Conservation (phyloP, 2,797 vertebrate genomes). For the Rhodeus uyekii region DNA sequence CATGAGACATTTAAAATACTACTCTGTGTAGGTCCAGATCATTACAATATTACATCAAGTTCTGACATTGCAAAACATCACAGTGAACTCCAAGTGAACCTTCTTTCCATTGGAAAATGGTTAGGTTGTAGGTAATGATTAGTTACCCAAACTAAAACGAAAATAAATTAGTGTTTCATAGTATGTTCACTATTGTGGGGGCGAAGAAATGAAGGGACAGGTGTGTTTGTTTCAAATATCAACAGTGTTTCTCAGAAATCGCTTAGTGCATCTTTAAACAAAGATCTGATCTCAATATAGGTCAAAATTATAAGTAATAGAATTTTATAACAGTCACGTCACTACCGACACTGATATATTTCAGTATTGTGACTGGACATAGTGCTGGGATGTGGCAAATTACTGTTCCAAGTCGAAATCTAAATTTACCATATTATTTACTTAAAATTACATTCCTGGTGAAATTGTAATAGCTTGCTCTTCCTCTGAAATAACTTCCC, state of each 20-base stretch:
- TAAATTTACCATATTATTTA: not conserved
- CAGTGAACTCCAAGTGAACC: not conserved
- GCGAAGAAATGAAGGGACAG: not conserved
- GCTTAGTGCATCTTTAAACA: not conserved
- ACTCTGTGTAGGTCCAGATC: not conserved
- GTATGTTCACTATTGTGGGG: not conserved
- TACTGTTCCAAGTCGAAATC: not conserved
- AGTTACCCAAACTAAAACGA: too few species aligned
- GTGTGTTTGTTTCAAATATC: not conserved
- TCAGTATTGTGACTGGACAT: too few species aligned
- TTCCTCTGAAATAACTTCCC: not conserved
- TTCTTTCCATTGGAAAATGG: not conserved
- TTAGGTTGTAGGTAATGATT: not conserved
- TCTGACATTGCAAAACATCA: not conserved
- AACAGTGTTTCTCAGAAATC: not conserved
- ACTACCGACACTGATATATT: too few species aligned
- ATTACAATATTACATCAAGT: not conserved
- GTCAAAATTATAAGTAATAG: not conserved
- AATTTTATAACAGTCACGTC: too few species aligned
- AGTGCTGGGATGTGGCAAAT: not conserved
- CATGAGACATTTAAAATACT: not conserved
- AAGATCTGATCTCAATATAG: not conserved
- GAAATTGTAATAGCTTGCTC: not conserved
- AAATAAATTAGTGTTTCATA: too few species aligned
- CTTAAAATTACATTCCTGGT: not conserved